phyloP scores from a whole-genome alignment of 2,797 vertebrate species.

The Cuculus canorus region DNA sequence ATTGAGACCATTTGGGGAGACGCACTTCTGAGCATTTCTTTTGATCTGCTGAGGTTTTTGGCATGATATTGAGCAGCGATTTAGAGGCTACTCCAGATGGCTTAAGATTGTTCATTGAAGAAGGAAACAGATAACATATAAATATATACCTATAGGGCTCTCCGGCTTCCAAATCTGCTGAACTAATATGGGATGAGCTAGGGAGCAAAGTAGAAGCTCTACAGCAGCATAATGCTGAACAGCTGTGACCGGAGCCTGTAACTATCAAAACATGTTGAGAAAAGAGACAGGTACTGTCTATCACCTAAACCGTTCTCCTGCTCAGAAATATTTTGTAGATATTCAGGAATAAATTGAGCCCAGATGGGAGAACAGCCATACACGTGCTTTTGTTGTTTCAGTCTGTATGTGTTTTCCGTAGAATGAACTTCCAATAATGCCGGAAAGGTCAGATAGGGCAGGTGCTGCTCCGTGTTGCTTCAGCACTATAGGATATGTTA shows the following conservation, averaged over 20 bases:
- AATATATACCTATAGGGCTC: background rate
- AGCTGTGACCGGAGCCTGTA: slow-evolving; percentile 1
- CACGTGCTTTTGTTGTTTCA: background rate
- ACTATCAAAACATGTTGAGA: background rate
- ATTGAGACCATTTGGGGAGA: background rate
- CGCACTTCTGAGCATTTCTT: background rate
- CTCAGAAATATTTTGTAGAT: background rate
- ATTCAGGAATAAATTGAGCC: background rate
- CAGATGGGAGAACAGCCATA: background rate
- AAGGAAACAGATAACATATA: background rate
- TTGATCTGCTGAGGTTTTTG: background rate
- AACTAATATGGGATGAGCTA: background rate
- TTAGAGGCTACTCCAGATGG: slow-evolving; percentile 6
- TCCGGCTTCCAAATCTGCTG: background rate
- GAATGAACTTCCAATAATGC: background rate
- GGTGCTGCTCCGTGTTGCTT: background rate
- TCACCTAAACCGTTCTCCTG: background rate
- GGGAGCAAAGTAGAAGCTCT: background rate
- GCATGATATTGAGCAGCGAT: background rate
- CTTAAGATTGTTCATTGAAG: slow-evolving; percentile 17
- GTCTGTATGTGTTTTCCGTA: background rate
- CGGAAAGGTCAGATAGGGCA: background rate
- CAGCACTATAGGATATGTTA: background rate
- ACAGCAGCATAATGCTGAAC: background rate
- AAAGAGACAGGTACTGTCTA: background rate